Base-by-base conservation (phyloP, 2,888 invertebrate species). In the Drosophila multiciliata region DNA sequence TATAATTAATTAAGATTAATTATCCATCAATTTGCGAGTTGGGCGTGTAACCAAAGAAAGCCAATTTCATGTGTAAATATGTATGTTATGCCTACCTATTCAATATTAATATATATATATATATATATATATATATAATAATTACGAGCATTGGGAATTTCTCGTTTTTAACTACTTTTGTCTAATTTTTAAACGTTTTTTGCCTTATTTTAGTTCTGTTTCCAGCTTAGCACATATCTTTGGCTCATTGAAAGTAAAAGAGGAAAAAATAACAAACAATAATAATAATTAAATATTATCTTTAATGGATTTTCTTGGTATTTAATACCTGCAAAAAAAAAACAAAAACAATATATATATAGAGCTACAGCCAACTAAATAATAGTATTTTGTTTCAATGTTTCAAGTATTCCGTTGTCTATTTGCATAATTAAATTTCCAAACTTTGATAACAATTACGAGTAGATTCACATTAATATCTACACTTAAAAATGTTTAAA, bases 201-300 rank as follows among this genome's bases (percentile, higher is more conserved):
- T 70, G 79, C 82, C 82, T 81, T 78, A 70, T 70, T 81, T 68
- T 54, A 67, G 55, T 59, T 65, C 60, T 66, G 74, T 78, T 82
- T 78, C 65, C 76, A 79, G 79, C 71, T 52, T 64, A 82, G 75
- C 66, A 70, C 82, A 82, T 70, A 71, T 75, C 73, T 78, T 58
- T 40, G 52, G 35, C 49, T 70, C 42, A 62, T 42, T 58, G 12
- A 57, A 62, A 58, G 61, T 58, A 33, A 33, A 33, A 74, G 38
- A 62, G 23, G 54, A 49, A 53, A 6, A 50, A 57, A 23, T 42
- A 33, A 50, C 33, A 54, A 36, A 50, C 33, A 66, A 62, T 23
- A 61, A 49, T 20, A 36, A 45, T 29, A 29, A 29, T 42, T 55
- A 60, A 49, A 58, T 26, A 57, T 32, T 48, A 61, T 38, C 33